A percentile compares a stretch with the other conserved stretches of the same genome.
These are phyloP conservation scores for Ctenomys sociabilis DNA, from an alignment of 2,113 vertebrate species.

Conservation along the genomic window DNA sequence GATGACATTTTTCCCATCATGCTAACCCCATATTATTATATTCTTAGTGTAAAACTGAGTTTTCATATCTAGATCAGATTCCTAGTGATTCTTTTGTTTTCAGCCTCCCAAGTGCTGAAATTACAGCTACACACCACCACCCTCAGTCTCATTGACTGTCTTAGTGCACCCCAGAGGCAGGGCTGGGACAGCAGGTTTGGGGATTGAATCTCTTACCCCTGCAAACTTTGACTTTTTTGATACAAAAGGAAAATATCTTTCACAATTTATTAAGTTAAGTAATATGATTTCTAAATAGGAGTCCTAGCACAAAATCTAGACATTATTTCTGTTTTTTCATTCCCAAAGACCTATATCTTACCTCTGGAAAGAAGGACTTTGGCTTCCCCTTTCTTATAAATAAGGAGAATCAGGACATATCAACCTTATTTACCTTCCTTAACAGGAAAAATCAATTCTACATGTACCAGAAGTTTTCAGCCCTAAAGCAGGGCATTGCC, in stretches of 20 bases:
- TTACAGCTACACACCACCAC: no score
- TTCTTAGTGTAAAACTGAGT: neutral
- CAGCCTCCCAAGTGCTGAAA: no score
- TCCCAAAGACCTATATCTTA: neutral
- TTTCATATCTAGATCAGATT: no score
- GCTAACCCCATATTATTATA: neutral
- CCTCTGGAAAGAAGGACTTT: constrained; percentile 19
- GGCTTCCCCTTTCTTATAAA: neutral
- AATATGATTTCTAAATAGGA: constrained; percentile 31
- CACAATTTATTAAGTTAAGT: constrained; percentile 17
- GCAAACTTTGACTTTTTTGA: neutral
- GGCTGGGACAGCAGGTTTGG: no score
- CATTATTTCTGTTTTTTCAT: neutral
- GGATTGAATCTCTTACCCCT: no score
- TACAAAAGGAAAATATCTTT: neutral
- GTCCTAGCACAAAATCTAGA: neutral
- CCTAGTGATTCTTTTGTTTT: no score
- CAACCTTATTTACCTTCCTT: neutral
- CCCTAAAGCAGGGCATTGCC: neutral
- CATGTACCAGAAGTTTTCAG: neutral
- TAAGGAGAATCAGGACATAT: neutral
- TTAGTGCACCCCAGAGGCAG: no score
- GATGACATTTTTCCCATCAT: neutral
- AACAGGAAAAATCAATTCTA: neutral
- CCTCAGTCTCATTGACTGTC: no score